Base-by-base conservation (phyloP, 2,113 vertebrate genomes). In the Oncorhynchus keta region DNA sequence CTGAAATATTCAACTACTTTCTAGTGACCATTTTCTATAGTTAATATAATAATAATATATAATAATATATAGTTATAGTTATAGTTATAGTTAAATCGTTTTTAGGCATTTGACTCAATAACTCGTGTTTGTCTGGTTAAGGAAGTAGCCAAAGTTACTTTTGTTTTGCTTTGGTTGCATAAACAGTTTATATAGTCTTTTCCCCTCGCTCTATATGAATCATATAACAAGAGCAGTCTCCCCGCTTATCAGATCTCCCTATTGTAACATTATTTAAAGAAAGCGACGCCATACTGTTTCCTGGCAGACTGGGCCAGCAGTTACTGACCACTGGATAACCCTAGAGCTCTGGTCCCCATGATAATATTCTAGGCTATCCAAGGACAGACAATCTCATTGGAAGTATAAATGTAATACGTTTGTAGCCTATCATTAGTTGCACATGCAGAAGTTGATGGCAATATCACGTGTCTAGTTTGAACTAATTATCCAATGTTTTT, bases 241-340 rank as follows among this genome's bases (percentile, higher is more conserved):
- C 73, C 14, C 8, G 65, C 86, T 92, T 93, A 93, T 92, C 91
- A 86, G 89, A 91, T 92, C 55, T 70, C 48, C 39, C 83, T 86
- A 91, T 92, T 90, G 90, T 91, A 86, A 64, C 89, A 72, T 91
- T 91, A 92, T 92, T 92, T 91, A 90, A 92, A 91, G 89, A 85
- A 87, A 87, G 74, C 76, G 65, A 85, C 83, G 87, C 84, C 13
- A 75, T 69, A 18, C 79, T 49, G 81, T 79, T 92, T 93, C 91
- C 92, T 88, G 90, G 81, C 81, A 74, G 77, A 74, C 77, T 76
- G 65, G 68, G 66, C 82, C 86, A 85, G 83, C 80, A 83, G 80
- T 80, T 35, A 79, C 78, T 88, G 89, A 82, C 87, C 88, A 90
- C n/a, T 77, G 79, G 85, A 89, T 91, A 88, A 90, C 89, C 89